Base-by-base conservation (phyloP, 2,113 vertebrate species). In the Clarias magur region DNA sequence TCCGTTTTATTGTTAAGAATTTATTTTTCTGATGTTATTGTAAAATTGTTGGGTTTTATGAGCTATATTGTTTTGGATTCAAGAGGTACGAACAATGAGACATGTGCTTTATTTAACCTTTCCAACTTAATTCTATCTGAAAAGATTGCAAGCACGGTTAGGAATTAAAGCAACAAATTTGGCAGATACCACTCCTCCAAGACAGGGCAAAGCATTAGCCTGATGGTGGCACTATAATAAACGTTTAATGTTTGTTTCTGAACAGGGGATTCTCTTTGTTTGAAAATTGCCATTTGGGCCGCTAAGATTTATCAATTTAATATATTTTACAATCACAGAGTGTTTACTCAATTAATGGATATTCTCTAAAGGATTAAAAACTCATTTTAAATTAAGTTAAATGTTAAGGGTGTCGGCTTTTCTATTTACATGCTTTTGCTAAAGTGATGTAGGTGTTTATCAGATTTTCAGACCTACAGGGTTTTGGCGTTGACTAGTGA, bases 1-100 rank as follows among this genome's bases (percentile, higher is more conserved):
- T 60, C 56, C 65, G n/a, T 56, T 80, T 86, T 80, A 56, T n/a
- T 79, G 65, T 42, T 63, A 68, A 57, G 8, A 67, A 34, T 68
- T 8, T 21, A 23, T 82, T 42, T 63, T 63, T 25, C 6, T 23
- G 0, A 38, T 1, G 13, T 34, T 59, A 9, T 82, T 65, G 34
- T 65, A 48, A 70, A 27, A 4, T n/a, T 53, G 15, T n/a, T 79
- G 60, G 48, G 67, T 27, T 78, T 56, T 59, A 48, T 42, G 48
- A 42, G 60, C 48, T 15, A n/a, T 63, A 67, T 34, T 27, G 19
- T 62, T 62, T 63, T 48, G 56, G 15, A 62, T 81, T 60, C 72
- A 48, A 59, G 2, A 70, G 62, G 27, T 86, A 86, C 63, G 6
- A 1, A 86, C 9, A 1, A 62, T 73, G 54, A 11, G 4, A 2